phyloP scores from a whole-genome alignment of 2,113 vertebrate genomes.

The Pituophis catenifer region DNA sequence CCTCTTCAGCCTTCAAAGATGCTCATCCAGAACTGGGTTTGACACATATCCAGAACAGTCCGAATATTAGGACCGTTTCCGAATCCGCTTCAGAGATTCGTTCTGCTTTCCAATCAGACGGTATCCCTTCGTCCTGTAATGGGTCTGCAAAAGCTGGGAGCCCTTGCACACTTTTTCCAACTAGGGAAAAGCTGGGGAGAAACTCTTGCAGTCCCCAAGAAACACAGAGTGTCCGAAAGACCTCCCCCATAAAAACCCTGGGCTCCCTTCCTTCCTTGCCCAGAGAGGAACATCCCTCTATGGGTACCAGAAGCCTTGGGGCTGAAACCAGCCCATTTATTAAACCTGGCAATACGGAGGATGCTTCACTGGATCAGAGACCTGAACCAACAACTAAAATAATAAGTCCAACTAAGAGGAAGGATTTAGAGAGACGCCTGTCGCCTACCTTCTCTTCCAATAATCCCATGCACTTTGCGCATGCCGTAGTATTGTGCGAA shows the following conservation, averaged over 20 bases:
- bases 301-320: background rate
- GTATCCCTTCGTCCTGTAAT: rapidly evolving
- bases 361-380: background rate
- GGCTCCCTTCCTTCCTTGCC: background rate
- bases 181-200: background rate
- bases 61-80: background rate
- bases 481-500: slow-evolving; percentile 43
- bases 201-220: background rate
- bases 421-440: background rate
- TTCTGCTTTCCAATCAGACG: background rate
- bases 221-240: background rate
- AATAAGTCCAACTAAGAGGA: background rate
- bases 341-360: slow-evolving; percentile 2
- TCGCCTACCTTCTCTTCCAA: slow-evolving; percentile 27
- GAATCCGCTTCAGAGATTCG: background rate
- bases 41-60: background rate
- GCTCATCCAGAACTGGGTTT: background rate
- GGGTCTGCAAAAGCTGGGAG: background rate
- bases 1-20: background rate
- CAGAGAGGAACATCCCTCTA: rapidly evolving
- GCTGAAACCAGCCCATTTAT: slow-evolving; percentile 16
- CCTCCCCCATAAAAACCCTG: background rate
- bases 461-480: background rate
- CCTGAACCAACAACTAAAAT: background rate
- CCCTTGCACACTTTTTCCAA: background rate